phyloP scores from a whole-genome alignment of 1,140 invertebrate genomes.

The Mactra quadrangularis region DNA sequence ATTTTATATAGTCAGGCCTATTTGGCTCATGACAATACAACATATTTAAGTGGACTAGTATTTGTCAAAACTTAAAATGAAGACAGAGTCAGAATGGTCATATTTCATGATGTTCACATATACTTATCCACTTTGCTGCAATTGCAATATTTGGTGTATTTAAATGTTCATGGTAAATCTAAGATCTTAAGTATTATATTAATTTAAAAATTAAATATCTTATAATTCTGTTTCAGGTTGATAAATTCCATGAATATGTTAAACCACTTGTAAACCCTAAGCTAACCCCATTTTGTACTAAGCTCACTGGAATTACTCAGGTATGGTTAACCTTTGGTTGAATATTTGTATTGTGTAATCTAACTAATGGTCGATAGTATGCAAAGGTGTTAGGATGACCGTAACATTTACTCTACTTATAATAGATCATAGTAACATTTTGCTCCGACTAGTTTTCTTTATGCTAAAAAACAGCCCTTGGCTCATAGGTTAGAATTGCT shows the following conservation, averaged over 20 bases:
- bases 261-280: constrained; percentile 34
- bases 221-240: constrained; percentile 40
- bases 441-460: not conserved
- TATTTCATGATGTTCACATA: too few relatives aligned
- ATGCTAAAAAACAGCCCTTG: not conserved
- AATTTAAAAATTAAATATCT: too few relatives aligned
- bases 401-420: not conserved
- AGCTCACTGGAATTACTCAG: constrained; percentile 51
- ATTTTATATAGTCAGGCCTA: too few relatives aligned
- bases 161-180: too few relatives aligned
- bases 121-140: too few relatives aligned
- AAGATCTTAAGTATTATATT: too few relatives aligned
- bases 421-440: not conserved
- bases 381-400: not conserved
- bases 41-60: too few relatives aligned
- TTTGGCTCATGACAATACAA: too few relatives aligned
- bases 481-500: not conserved
- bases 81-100: too few relatives aligned
- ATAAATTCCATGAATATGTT: constrained; percentile 50
- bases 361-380: not conserved
- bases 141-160: too few relatives aligned
- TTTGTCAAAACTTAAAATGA: too few relatives aligned
- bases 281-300: constrained; percentile 45
- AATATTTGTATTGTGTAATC: not conserved
- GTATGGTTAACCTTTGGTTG: not conserved